Evolutionary conservation across 2,113 vertebrate genomes (phyloP).

Genomic region (Clarias magur): DNA sequence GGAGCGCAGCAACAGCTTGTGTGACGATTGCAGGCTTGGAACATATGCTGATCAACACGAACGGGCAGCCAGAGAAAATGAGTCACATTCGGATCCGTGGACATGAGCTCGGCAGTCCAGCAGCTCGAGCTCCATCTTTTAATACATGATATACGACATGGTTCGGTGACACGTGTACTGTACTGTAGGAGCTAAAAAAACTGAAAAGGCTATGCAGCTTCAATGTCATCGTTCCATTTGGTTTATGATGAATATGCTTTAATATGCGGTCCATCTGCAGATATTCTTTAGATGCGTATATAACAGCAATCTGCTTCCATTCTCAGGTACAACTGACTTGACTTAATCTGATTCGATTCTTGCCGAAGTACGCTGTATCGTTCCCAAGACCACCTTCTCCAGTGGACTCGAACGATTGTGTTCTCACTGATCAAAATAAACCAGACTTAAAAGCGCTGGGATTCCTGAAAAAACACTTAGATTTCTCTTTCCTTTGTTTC

Average conservation of each 20-base stretch:
- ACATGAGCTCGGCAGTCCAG: not conserved
- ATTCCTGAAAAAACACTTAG: not conserved
- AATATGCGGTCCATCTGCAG: not conserved
- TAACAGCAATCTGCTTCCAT: too few species aligned
- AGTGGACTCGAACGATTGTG: too few species aligned
- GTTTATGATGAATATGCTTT: slow-evolving; percentile 34
- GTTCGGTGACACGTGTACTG: not conserved
- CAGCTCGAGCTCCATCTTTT: not conserved
- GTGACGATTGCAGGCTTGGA: slow-evolving; percentile 23
- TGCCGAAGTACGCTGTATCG: too few species aligned
- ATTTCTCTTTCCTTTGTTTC: not conserved
- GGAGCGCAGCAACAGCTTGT: slow-evolving; percentile 11
- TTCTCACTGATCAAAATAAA: not conserved
- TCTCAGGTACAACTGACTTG: too few species aligned
- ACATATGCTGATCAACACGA: slow-evolving; percentile 41
- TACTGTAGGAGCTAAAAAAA: not conserved
- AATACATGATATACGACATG: not conserved
- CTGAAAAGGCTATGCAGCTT: slow-evolving; percentile 20
- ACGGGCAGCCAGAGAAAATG: slow-evolving; percentile 7
- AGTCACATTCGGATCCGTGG: not conserved
- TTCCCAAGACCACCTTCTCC: too few species aligned
- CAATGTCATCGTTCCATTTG: slow-evolving; percentile 7
- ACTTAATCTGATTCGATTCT: too few species aligned
- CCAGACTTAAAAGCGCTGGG: not conserved
- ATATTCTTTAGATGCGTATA: not conserved